Evolutionary conservation across 2,113 vertebrate genomes (phyloP), one percentile per base, ranked within the genome.

Genomic region (Todiramphus saurophagus): DNA sequence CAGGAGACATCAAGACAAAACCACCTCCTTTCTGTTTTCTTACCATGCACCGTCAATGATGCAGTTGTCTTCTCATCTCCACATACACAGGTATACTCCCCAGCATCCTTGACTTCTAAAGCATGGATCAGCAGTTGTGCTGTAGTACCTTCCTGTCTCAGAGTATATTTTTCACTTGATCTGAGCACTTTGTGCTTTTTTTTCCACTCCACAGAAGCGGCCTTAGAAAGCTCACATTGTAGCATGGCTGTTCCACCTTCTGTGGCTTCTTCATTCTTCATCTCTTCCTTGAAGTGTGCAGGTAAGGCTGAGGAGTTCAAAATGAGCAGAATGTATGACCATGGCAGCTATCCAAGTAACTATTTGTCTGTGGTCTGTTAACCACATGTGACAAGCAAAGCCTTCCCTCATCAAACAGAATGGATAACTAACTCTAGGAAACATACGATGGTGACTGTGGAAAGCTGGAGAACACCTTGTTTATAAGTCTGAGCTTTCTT

Each of bases 41-140:
- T 98, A 99, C 99, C 95, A 55, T 97, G 98, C 75, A 99, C 98
- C 46, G 94, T 98, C 90, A 99, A 91, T 5, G 97, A 97, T 9
- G 98, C 98, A 0, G 97, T 97, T 11, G 98, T 99, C 89, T 56
- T 97, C 91, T 99, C 96, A 9, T 97, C 96, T 41, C 95, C 98
- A 8, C 98, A 92, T 82, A 97, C 93, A 25, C 98, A 98, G 18
- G 44, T 93, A 43, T 98, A 98, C 6, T 97, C 97, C 41, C 98
- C 98, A 30, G 98, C 92, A 44, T 99, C 98, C 74, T 84, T 97
- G 75, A 86, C 16, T 25, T 97, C 95, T 82, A 98, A 72, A 44
- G 95, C 92, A 27, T 56, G 95, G 93, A 98, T 97, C 88, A 97
- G 87, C 88, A 98, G 96, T 67, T 96, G 95, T 12, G 98, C 97